Percentiles rank a stretch among this genome's conserved stretches.
phyloP scores from a whole-genome alignment of 2,888 invertebrate species.

The Acronicta aceris region DNA sequence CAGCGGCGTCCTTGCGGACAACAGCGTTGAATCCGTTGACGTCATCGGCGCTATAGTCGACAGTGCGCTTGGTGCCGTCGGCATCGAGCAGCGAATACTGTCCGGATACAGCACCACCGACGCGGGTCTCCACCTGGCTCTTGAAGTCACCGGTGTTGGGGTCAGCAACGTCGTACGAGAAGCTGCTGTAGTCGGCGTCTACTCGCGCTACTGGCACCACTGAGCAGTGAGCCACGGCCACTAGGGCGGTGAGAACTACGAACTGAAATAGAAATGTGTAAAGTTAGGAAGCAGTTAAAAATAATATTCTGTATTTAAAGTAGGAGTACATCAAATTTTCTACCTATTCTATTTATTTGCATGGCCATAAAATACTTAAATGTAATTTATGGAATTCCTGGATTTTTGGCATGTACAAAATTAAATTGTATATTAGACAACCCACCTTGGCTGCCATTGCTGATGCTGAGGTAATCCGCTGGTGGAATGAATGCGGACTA shows the following conservation, averaged over 20 bases:
- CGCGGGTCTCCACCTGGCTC: slow-evolving; percentile 86
- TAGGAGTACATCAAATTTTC: too few relatives aligned
- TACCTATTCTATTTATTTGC: too few relatives aligned
- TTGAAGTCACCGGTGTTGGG: slow-evolving; percentile 89
- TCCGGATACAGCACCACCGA: slow-evolving; percentile 84
- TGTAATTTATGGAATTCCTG: too few relatives aligned
- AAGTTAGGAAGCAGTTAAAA: neutral
- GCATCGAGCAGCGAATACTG: slow-evolving; percentile 87
- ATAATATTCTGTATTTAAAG: too few relatives aligned
- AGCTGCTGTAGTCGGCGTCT: slow-evolving; percentile 80
- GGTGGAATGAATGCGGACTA: slow-evolving; percentile 68
- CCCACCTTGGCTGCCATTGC: slow-evolving; percentile 80
- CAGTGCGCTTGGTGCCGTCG: slow-evolving; percentile 87
- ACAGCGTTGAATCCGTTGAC: slow-evolving; percentile 88
- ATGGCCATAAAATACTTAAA: too few relatives aligned
- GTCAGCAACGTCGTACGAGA: slow-evolving; percentile 88
- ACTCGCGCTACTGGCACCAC: slow-evolving; percentile 73
- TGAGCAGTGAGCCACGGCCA: slow-evolving; percentile 74
- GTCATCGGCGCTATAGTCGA: slow-evolving; percentile 88
- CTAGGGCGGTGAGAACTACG: slow-evolving; percentile 75
- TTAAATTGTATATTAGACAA: slow-evolving; percentile 1
- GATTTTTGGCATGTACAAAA: too few relatives aligned
- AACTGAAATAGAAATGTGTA: slow-evolving; percentile 66
- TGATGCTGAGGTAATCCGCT: slow-evolving; percentile 67
- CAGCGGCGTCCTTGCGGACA: slow-evolving; percentile 84